Evolutionary conservation across 1,140 invertebrate genomes (phyloP), one percentile per base, ranked within the genome.

Genomic region (Drosophila rufa): DNA sequence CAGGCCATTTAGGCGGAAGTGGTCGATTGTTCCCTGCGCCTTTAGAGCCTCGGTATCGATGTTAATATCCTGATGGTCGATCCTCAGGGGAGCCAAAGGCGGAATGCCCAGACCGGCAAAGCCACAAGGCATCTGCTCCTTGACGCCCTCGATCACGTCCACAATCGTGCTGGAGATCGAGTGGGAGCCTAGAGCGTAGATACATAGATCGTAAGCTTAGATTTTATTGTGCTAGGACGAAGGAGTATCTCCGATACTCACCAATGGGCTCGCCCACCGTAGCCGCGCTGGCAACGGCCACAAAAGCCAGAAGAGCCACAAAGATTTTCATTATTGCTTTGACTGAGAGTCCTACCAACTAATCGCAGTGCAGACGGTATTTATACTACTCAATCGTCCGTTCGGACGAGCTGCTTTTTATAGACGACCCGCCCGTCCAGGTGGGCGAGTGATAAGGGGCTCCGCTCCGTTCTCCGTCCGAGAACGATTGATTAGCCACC

Each of bases 51-150:
- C 14, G 30, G 80, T 89, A 25, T 92, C 56, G 58, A 92, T 91
- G 25, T 92, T 17, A 2, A 92, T 36, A 14, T 80, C 56, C 61
- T 81, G 61, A 47, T 92, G 80, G 33, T 85, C 55, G 43, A 92
- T 76, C 48, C 79, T 75, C 4, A 92, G 58, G 11, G 92, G 92
- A 17, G 92, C 90, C 27, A 92, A 25, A 71, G 92, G 92, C 17
- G 92, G 92, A 56, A 92, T 75, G 17, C 92, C 92, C 38, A 84
- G 0, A 1, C 60, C 70, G 51, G 92, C 46, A 46, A 92, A 92
- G 57, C 92, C 92, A 30, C 92, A 92, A 9, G 92, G 92, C 92
- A 92, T 92, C 66, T 92, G 80, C 55, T 87, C 77, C 68, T 79
- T 25, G 0, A 92, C 0, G 8, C 53, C 75, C 58, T 84, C 75